These are phyloP conservation scores for Muntiacus muntjak DNA, from an alignment of 2,113 vertebrate genomes.

Conservation along the genomic window DNA sequence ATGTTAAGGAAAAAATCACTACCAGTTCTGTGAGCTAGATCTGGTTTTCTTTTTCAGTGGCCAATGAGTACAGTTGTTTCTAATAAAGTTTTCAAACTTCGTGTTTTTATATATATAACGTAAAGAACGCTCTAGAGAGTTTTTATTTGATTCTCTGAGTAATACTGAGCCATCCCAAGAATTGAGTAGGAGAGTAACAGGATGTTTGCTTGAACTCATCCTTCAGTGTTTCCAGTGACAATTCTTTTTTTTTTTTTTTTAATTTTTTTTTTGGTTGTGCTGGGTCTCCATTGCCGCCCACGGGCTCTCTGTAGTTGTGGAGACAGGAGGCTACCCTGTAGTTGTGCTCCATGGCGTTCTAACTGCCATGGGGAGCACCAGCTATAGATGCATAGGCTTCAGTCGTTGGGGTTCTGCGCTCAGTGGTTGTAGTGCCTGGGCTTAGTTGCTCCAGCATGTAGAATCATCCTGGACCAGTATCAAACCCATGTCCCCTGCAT, in stretches of 20 bases:
- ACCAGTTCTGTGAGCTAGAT: slow-evolving; percentile 19
- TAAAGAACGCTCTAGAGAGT: neutral
- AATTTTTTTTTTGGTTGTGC: neutral
- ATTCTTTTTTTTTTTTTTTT: neutral
- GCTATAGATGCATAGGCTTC: neutral
- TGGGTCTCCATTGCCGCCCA: neutral
- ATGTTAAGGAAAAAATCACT: neutral
- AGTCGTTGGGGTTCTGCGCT: neutral
- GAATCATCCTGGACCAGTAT: neutral
- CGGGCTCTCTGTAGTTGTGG: neutral
- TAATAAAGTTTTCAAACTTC: neutral
- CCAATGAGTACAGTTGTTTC: slow-evolving; percentile 16
- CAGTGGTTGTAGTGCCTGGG: neutral
- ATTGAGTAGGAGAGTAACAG: neutral
- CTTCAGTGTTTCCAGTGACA: neutral
- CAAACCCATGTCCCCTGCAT: neutral
- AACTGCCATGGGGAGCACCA: neutral
- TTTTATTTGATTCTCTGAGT: neutral
- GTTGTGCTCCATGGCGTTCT: neutral
- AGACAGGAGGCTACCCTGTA: neutral
- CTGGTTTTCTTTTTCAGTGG: neutral
- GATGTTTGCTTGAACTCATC: neutral
- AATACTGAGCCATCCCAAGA: neutral
- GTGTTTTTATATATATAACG: neutral
- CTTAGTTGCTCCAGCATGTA: neutral